Evolutionary conservation across 1,140 invertebrate species (phyloP).

Genomic region (Semibalanus balanoides): DNA sequence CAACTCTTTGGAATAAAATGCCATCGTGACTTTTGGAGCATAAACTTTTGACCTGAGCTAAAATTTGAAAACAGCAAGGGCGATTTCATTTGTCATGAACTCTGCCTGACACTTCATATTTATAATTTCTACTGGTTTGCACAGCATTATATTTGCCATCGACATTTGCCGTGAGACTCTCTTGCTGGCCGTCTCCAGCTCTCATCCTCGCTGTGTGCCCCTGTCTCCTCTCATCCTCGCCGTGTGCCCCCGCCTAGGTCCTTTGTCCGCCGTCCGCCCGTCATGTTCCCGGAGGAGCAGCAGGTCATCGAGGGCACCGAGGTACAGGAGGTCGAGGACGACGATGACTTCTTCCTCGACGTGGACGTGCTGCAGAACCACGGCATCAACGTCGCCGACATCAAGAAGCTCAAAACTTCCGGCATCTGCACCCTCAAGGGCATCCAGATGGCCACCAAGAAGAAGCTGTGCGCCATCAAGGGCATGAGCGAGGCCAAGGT

Average conservation of each 20-base stretch:
- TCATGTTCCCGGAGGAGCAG: constrained; percentile 22
- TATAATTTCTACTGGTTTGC: no score
- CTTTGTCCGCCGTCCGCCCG: background rate
- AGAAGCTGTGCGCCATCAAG: constrained; percentile 55
- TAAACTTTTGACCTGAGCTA: no score
- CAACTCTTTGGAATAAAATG: no score
- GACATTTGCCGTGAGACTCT: no score
- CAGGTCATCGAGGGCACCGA: constrained; percentile 28
- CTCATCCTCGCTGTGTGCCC: no score
- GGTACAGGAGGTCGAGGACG: constrained; percentile 24
- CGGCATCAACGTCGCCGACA: constrained; percentile 46
- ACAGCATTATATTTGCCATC: no score
- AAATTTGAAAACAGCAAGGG: no score
- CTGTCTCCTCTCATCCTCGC: background rate
- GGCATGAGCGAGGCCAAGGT: constrained; percentile 66
- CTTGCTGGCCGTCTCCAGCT: no score
- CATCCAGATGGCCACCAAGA: constrained; percentile 61
- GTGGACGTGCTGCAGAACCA: constrained; percentile 38
- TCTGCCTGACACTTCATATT: no score
- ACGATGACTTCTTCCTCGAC: constrained; percentile 26
- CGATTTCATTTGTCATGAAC: no score
- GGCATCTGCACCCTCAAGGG: constrained; percentile 70
- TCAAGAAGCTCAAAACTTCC: constrained; percentile 58
- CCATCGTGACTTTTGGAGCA: no score
- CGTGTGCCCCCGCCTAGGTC: background rate